Evolutionary conservation across 1,140 invertebrate genomes (phyloP).

Genomic region (Dendrolimus kikuchii): DNA sequence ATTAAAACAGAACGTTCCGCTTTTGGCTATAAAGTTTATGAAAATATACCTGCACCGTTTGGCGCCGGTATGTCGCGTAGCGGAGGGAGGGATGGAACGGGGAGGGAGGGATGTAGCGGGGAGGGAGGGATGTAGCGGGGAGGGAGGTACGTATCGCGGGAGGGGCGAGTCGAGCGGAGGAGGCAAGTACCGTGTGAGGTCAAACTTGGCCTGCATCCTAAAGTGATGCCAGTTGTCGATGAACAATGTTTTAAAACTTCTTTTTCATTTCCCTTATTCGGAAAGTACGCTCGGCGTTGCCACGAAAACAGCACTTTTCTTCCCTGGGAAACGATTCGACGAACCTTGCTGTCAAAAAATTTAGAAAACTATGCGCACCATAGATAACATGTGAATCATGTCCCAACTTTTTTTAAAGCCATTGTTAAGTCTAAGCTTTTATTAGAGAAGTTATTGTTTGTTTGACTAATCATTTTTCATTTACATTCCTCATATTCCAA

Average conservation of each 20-base stretch:
- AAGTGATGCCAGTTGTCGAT: conserved; percentile 5
- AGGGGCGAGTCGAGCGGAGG: conserved; percentile 19
- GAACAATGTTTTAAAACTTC: neutral
- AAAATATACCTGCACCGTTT: conserved; percentile 39
- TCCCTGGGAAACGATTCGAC: no score
- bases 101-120: conserved; percentile 4
- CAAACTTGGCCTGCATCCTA: conserved; percentile 44
- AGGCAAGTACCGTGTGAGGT: conserved; percentile 41
- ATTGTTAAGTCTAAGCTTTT: no score
- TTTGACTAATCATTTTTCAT: no score
- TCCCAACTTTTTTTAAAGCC: no score
- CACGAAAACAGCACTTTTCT: no score
- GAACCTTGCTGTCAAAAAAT: no score
- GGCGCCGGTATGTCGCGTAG: conserved; percentile 40
- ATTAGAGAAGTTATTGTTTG: no score
- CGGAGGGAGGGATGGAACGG: conserved; percentile 2
- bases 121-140: conserved; percentile 5
- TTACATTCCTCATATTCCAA: no score
- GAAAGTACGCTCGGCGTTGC: no score
- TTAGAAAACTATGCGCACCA: no score
- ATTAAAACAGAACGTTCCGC: neutral
- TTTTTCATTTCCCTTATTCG: no score
- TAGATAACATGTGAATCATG: no score
- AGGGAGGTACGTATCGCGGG: conserved; percentile 5
- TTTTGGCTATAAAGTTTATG: conserved; percentile 2